Base-by-base conservation (phyloP, 2,797 vertebrate genomes). In the Spinus olivaceus region DNA sequence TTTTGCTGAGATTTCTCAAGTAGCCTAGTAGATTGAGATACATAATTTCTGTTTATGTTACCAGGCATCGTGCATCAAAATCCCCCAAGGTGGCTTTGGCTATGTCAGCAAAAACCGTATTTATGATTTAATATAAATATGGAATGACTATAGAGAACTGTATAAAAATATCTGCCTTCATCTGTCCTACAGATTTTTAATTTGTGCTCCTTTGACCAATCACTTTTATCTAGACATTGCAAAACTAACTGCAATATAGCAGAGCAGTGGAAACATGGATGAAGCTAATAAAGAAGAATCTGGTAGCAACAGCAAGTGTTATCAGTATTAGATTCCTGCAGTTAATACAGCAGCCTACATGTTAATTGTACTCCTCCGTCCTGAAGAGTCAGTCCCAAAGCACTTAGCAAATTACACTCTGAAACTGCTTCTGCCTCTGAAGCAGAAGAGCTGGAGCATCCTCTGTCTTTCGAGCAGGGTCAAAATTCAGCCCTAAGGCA, bases 341-440 rank as follows among this genome's bases (percentile, higher is more conserved):
- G 86, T 83, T 96, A 96, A 93, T 89, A 94, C 66, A 90, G 70
- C 54, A 95, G 86, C 81, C 88, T 86, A 91, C 90, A 92, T 88
- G 89, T 90, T 95, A 96, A 94, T 88, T 82, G 89, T 81, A 92
- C 41, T 1, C 1, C 71, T 90, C 91, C 23, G 21, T 96, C 83
- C 94, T 46, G 83, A 86, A 96, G 87, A 97, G 85, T 82, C 61
- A 94, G 93, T 96, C 93, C 94, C 92, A 97, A 96, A 97, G 95
- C 94, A 96, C 90, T 96, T 97, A 93, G 88, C 91, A 96, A 97
- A 96, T 88, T 97, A 92, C 82, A 94, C 88, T 95, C 70, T 78
- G 79, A 92, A 96, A 92, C 94, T 71, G 70, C 89, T 95, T 78
- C 92, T 95, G 85, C 80, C 82, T 96, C 79, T 64, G 88, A 90